phyloP scores from a whole-genome alignment of 2,113 vertebrate genomes.

The Dissostichus mawsoni region DNA sequence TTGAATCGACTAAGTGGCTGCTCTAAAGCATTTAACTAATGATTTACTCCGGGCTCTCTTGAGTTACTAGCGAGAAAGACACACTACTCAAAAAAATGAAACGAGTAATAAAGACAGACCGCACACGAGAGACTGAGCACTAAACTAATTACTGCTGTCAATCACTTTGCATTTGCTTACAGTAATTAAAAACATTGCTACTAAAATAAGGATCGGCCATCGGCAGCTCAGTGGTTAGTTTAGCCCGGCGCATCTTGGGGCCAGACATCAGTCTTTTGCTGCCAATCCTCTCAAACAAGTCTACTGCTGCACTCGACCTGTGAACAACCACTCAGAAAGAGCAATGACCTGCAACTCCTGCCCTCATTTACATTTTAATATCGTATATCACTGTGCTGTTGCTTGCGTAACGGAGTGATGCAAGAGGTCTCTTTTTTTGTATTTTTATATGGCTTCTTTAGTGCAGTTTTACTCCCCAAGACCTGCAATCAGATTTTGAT shows the following conservation, averaged over 20 bases:
- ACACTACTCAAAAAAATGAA: not conserved
- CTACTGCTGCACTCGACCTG: not conserved
- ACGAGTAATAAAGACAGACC: not conserved
- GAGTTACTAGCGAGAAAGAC: slow-evolving; percentile 14
- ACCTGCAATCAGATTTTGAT: not conserved
- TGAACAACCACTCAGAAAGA: not conserved
- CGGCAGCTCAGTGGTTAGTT: slow-evolving; percentile 50
- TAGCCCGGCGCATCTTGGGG: slow-evolving; percentile 27
- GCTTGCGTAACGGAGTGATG: not conserved
- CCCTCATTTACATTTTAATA: not conserved
- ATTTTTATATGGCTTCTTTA: not conserved
- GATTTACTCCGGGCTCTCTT: not conserved
- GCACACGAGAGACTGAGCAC: slow-evolving; percentile 10
- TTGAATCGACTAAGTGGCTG: slow-evolving; percentile 1
- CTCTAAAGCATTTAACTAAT: slow-evolving; percentile 13
- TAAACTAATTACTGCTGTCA: slow-evolving; percentile 55
- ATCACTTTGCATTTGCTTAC: slow-evolving; percentile 55
- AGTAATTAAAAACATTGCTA: slow-evolving; percentile 64
- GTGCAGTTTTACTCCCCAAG: too few species aligned
- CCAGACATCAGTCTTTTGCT: slow-evolving; percentile 13
- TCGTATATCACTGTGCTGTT: not conserved
- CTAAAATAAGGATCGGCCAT: slow-evolving; percentile 54
- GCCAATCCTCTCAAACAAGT: slow-evolving; percentile 30
- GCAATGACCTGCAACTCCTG: not conserved
- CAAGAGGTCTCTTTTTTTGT: not conserved